Base-by-base conservation (phyloP, 2,113 vertebrate species). In the Fukomys damarensis region DNA sequence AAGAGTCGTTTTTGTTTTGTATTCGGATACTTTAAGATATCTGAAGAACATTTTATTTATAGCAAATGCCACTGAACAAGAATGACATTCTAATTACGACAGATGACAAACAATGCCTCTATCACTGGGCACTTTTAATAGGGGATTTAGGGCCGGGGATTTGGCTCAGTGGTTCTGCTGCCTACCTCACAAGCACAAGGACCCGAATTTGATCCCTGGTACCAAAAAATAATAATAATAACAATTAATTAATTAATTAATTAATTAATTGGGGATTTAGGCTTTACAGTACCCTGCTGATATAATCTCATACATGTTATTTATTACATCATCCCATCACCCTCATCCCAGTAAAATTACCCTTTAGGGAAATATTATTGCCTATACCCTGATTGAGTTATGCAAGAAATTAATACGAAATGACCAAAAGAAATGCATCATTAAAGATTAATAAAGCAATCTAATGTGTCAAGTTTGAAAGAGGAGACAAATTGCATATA, bases 51-150 rank as follows among this genome's bases (percentile, higher is more conserved):
- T 52, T 97, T 95, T 92, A 97, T 74, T 89, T 59, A 72, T 93
- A 89, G 91, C 89, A 80, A 98, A 93, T 94, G 95, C 97, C 85
- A 93, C 93, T 96, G 91, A 88, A 94, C 95, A 94, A 79, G 41
- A 54, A 46, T 38, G 1, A 2, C 92, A 96, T 96, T 97, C 97
- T 95, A 97, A 97, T 97, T 96, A 66, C 38, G 93, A 91, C 2
- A 97, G 97, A 93, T 94, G 91, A 93, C 0, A 97, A 95, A 49
- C 59, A 96, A 97, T 0, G 89, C 96, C 98, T 98, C 97, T 46
- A 12, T 88, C 96, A 97, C 97, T 92, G 98, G 98, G 98, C 98
- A 98, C 98, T 98, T 98, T 98, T 97, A 94, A 94, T 97, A 96
- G 97, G 97, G 97, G 96, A 93, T 56, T 97, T 90, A 94, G 24